phyloP scores from a whole-genome alignment of 2,113 vertebrate genomes.

The Vombatus ursinus region DNA sequence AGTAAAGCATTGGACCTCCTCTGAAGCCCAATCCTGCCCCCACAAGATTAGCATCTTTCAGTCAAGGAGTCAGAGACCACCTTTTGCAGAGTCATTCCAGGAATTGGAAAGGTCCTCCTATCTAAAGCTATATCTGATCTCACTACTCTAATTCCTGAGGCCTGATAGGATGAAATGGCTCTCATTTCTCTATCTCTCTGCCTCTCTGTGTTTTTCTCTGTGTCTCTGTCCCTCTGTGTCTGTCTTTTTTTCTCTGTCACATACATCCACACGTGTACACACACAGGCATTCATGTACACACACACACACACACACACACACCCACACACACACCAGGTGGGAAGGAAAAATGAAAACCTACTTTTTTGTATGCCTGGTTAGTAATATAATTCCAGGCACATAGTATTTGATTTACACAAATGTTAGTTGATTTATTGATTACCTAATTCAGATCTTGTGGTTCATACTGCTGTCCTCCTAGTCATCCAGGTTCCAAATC shows the following conservation, averaged over 20 bases:
- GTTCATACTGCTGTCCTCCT: not conserved
- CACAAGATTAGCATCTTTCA: not conserved
- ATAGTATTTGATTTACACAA: not conserved
- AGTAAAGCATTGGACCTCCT: not conserved
- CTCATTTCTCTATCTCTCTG: too few relatives aligned
- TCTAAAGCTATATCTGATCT: not conserved
- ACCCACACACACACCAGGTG: too few relatives aligned
- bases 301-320: too few relatives aligned
- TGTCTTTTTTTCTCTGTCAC: too few relatives aligned
- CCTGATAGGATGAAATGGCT: not conserved
- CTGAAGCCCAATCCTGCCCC: not conserved
- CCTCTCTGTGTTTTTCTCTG: too few relatives aligned
- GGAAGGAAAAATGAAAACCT: not conserved
- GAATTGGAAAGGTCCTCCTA: not conserved
- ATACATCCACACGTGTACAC: too few relatives aligned
- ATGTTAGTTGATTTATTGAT: not conserved
- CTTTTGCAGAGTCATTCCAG: not conserved
- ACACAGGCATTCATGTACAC: too few relatives aligned
- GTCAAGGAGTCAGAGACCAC: not conserved
- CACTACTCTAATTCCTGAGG: not conserved
- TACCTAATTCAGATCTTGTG: not conserved
- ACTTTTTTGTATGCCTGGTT: not conserved
- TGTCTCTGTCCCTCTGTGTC: too few relatives aligned
- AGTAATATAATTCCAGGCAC: not conserved
- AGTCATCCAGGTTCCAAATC: not conserved